Evolutionary conservation across 2,888 invertebrate species (phyloP).

Genomic region (Lasioglossum figueresi): DNA sequence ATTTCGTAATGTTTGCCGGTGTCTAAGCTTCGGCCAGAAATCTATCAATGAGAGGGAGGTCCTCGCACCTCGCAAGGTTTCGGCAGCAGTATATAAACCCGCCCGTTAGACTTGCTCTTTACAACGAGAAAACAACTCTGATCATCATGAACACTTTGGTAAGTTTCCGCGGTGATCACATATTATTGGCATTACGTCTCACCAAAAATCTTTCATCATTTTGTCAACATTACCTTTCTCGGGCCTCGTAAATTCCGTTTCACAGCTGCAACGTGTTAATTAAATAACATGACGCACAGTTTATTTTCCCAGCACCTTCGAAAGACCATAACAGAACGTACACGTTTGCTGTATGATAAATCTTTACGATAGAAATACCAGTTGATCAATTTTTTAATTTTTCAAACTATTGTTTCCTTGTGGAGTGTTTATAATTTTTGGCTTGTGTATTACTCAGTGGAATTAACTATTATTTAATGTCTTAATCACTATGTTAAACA

Average conservation of each 20-base stretch:
- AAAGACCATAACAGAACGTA: not conserved
- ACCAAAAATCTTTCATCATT: constrained; percentile 4
- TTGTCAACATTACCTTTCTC: not conserved
- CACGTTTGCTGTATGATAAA: not conserved
- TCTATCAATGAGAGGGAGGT: constrained; percentile 72
- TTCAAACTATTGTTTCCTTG: not conserved
- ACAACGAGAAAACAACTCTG: constrained; percentile 63
- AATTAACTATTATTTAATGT: too few species aligned
- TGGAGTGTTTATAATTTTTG: not conserved
- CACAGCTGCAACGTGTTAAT: constrained; percentile 2
- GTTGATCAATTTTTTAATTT: not conserved
- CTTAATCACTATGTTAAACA: not conserved
- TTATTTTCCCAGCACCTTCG: not conserved
- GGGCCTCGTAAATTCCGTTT: not conserved
- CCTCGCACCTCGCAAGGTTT: constrained; percentile 69
- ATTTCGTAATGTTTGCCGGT: constrained; percentile 61
- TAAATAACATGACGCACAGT: not conserved
- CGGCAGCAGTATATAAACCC: constrained; percentile 72
- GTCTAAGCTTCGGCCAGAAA: constrained; percentile 61
- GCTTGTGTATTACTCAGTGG: not conserved
- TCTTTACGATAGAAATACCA: not conserved
- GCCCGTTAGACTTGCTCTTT: constrained; percentile 61
- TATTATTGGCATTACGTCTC: not conserved
- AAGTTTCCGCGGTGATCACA: constrained; percentile 47
- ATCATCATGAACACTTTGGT: constrained; percentile 73